Evolutionary conservation across 2,113 vertebrate genomes (phyloP).

Genomic region (Ia io): DNA sequence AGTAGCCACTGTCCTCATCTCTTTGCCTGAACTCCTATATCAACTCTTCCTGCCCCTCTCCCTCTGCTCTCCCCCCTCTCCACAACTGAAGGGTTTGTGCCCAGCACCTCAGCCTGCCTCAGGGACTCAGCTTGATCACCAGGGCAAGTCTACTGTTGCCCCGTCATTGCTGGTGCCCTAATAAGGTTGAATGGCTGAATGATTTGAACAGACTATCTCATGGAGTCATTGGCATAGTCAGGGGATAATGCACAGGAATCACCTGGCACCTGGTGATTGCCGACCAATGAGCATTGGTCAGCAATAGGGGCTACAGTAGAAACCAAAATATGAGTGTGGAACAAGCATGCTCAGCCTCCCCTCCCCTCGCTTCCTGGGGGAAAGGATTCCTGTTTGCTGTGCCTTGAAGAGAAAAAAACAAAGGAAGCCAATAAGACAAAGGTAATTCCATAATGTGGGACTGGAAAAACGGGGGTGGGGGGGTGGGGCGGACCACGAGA

Average conservation of each 20-base stretch:
- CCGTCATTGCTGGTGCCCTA: rapidly evolving
- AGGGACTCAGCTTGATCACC: neutral
- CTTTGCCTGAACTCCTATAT: neutral
- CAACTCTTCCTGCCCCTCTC: neutral
- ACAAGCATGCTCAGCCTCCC: neutral
- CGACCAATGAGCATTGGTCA: rapidly evolving
- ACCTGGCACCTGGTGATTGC: rapidly evolving
- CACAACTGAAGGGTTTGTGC: neutral
- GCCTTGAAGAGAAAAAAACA: neutral
- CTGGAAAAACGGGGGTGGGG: neutral
- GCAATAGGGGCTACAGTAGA: rapidly evolving
- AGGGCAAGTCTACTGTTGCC: too few species aligned
- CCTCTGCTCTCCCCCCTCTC: too few species aligned
- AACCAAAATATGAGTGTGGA: rapidly evolving
- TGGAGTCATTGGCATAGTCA: rapidly evolving
- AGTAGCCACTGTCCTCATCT: neutral
- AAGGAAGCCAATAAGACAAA: neutral
- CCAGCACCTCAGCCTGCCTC: rapidly evolving
- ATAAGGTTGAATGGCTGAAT: rapidly evolving
- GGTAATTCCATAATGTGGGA: rapidly evolving
- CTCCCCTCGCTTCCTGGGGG: rapidly evolving
- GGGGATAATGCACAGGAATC: neutral
- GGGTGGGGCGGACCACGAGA: too few species aligned
- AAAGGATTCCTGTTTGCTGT: neutral
- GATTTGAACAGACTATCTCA: neutral